Base-by-base conservation (phyloP, 2,888 invertebrate genomes). In the Drosophila paranaensis region DNA sequence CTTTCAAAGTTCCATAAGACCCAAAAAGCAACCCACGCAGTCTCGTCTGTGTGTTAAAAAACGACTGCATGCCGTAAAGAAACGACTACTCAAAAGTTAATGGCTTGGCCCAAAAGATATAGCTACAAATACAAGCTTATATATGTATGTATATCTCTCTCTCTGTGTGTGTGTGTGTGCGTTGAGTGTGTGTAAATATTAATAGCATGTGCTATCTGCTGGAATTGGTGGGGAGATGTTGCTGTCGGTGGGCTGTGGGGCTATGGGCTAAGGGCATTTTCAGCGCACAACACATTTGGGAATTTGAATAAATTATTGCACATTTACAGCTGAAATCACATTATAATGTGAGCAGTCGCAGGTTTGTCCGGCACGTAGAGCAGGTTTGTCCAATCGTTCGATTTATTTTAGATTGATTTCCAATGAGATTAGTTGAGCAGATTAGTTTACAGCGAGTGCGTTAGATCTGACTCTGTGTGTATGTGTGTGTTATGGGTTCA, bases 231-330 rank as follows among this genome's bases (percentile, higher is more conserved):
- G 56, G 20, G 37, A 40, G 30, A 6, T 33, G 30, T 33, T 33
- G 30, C 20, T 20, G 53, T 3, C 27, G 27, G 27, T 27, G 27
- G 27, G 27, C 27, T 27, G 6, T 5, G 10, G 10, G 39, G 25
- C 5, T 13, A 13, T 25, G 9, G 53, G n/a, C 13, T 20, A 39
- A 45, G 39, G 43, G 58, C 57, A 37, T 40, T 40, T 60, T 27
- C 60, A 20, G 39, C 60, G 62, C 71, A 67, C 69, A 74, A 73
- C 81, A 70, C 84, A 69, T 89, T 84, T 76, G 89, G 84, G 84
- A 79, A 84, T 84, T 89, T 84, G 82, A 89, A 84, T 84, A 84
- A 84, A 89, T 89, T 84, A 89, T 84, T 84, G 84, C 89, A 89
- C 89, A 84, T 84, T 89, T 84, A 89, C 84, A 84, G 88, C 77